Evolutionary conservation across 2,888 invertebrate genomes (phyloP), one percentile per base, ranked within the genome.

Genomic region (Lasius platythorax): DNA sequence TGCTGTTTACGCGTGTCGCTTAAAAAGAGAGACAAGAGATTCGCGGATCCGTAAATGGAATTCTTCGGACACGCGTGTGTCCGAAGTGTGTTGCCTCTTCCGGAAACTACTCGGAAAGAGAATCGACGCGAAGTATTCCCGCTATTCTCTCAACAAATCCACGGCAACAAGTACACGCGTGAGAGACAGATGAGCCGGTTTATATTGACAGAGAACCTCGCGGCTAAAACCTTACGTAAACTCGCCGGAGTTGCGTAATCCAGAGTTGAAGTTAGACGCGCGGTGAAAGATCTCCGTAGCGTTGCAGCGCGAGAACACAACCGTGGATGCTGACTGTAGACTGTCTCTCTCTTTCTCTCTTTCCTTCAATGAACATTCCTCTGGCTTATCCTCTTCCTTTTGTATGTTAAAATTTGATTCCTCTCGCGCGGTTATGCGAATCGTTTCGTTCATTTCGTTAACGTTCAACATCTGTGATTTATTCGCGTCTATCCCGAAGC

Each of bases 151-250:
- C 66, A 72, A 43, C 37, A 68, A 76, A 75, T 86, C 64, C 78
- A 75, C 84, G 53, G 72, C 67, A 37, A 75, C 67, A 37, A 75
- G n/a, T 79, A 53, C 81, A 86, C 84, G 58, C 74, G 84, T 81
- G 83, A 83, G 85, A 87, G 89, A 87, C 73, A 81, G 85, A 89
- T 84, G 83, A 86, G 87, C 83, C 87, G 85, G 83, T 89, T 85
- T 90, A 89, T 90, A 89, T 89, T 86, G 89, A 89, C 90, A 63
- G 79, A 37, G 86, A 86, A 87, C 73, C 85, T 82, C 82, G 83
- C 74, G 82, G 75, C 66, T 50, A 61, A 83, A 40, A 61, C 74
- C 87, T 89, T 89, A 86, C 86, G 87, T 90, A 89, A 90, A 85
- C 87, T 37, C 46, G 33, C 58, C 11, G 72, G 30, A 64, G 61